Evolutionary conservation across 2,113 vertebrate genomes (phyloP), one percentile per base, ranked within the genome.

Genomic region (Chaenocephalus aceratus): DNA sequence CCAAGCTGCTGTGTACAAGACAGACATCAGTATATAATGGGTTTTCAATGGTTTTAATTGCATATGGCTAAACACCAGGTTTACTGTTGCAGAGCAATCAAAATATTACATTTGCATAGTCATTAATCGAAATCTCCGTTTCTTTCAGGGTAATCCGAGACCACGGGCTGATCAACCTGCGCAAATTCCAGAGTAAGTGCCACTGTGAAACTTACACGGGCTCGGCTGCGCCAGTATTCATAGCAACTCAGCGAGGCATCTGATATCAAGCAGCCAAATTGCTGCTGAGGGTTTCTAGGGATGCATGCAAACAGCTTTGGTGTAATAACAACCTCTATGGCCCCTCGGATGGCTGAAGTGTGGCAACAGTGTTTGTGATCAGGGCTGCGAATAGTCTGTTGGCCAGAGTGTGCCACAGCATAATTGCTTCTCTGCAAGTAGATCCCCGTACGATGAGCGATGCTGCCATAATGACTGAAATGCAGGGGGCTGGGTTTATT

Each of bases 131-230:
- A 46, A 52, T 82, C 18, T 79, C 34, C 9, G 85, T 91, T 66
- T 79, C 82, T 96, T 94, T 52, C 94, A 99, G 98, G 94, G 97
- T 99, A 82, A 96, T 99, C 93, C 95, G 98, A 94, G 97, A 99
- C 89, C 98, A 99, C 1, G 98, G 98, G 61, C 95, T 99, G 75
- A 98, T 99, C 94, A 99, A 99, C 94, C 94, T 99, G 89, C 94
- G 97, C 30, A 99, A 98, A 88, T 99, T 99, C 93, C 97, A 98
- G 85, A 96, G 98, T 99, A 95, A 99, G 98, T 97, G 80, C 56
- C 58, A 36, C n/a, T 13, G 2, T 46, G 26, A 77, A 71, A 54
- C 49, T 23, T 53, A 18, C 10, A 34, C n/a, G 0, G 26, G 36
- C 36, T 70, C 16, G 7, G 46, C 76, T 59, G 58, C 8, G 1